Evolutionary conservation across 1,140 invertebrate species (phyloP).

Genomic region (Brachionus rubens): DNA sequence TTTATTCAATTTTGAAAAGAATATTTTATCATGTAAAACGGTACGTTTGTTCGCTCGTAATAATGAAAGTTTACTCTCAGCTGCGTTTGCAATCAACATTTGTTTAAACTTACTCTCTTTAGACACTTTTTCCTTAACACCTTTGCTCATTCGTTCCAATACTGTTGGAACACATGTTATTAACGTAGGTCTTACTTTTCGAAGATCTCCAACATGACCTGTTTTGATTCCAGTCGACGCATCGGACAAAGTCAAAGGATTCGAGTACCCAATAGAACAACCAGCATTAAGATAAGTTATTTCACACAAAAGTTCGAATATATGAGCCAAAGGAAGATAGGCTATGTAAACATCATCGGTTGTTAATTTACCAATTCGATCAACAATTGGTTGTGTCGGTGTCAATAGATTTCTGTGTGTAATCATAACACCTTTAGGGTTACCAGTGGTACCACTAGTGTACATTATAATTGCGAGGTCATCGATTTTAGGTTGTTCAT

Average conservation of each 20-base stretch:
- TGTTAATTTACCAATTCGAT: constrained; percentile 64
- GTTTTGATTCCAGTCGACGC: constrained; percentile 88
- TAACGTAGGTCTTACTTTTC: constrained; percentile 82
- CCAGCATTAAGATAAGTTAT: constrained; percentile 68
- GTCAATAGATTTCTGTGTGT: constrained; percentile 84
- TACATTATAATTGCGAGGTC: constrained; percentile 61
- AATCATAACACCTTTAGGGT: constrained; percentile 64
- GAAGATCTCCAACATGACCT: constrained; percentile 77
- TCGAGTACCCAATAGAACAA: constrained; percentile 89
- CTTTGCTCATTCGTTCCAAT: constrained; percentile 89
- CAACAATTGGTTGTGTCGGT: constrained; percentile 80
- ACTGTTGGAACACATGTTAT: constrained; percentile 93
- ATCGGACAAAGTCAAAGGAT: constrained; percentile 88
- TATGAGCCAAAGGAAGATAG: constrained; percentile 93
- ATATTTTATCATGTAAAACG: neutral
- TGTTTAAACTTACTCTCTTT: constrained; percentile 71
- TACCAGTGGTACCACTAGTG: constrained; percentile 60
- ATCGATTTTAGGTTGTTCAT: constrained; percentile 49
- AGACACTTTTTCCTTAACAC: constrained; percentile 83
- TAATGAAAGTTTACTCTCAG: constrained; percentile 65
- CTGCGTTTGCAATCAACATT: constrained; percentile 73
- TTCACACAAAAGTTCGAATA: constrained; percentile 80
- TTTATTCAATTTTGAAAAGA: constrained; percentile 8
- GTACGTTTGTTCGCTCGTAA: constrained; percentile 41
- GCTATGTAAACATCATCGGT: constrained; percentile 73